These are phyloP conservation scores for Nephila pilipes DNA, from an alignment of 1,140 invertebrate species.

Conservation along the genomic window DNA sequence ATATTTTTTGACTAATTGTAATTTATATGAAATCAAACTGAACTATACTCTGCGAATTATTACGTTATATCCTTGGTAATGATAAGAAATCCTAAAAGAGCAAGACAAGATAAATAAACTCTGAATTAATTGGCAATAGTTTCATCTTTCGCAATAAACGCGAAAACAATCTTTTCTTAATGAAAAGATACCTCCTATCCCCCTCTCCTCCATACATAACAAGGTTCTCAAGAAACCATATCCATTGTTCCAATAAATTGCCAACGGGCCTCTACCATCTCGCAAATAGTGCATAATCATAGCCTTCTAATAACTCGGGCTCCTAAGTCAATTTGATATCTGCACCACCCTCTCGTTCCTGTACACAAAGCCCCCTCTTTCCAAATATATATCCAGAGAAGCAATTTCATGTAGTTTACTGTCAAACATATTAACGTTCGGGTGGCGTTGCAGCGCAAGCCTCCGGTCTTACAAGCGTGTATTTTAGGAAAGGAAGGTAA, in stretches of 20 bases:
- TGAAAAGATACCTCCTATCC: not conserved
- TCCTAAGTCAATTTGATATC: not conserved
- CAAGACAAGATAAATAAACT: too few relatives aligned
- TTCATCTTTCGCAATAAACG: too few relatives aligned
- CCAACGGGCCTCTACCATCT: not conserved
- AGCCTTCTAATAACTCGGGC: not conserved
- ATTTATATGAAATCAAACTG: too few relatives aligned
- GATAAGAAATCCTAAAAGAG: too few relatives aligned
- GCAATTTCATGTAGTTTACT: not conserved
- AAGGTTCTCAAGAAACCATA: not conserved
- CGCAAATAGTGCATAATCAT: not conserved
- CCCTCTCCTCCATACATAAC: too few relatives aligned
- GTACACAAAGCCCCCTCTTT: not conserved
- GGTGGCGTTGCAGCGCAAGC: not conserved
- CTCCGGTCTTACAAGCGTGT: not conserved
- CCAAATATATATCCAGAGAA: not conserved
- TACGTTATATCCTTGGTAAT: too few relatives aligned
- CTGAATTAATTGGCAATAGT: too few relatives aligned
- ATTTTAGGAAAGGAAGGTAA: constrained; percentile 37
- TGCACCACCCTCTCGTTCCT: not conserved
- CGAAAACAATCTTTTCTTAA: not conserved
- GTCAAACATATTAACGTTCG: constrained; percentile 24
- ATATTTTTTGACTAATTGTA: too few relatives aligned
- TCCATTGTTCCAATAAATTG: not conserved
- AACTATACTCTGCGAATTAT: too few relatives aligned